Evolutionary conservation across 2,888 invertebrate genomes (phyloP).

Genomic region (Hirtodrosophila alboralis): DNA sequence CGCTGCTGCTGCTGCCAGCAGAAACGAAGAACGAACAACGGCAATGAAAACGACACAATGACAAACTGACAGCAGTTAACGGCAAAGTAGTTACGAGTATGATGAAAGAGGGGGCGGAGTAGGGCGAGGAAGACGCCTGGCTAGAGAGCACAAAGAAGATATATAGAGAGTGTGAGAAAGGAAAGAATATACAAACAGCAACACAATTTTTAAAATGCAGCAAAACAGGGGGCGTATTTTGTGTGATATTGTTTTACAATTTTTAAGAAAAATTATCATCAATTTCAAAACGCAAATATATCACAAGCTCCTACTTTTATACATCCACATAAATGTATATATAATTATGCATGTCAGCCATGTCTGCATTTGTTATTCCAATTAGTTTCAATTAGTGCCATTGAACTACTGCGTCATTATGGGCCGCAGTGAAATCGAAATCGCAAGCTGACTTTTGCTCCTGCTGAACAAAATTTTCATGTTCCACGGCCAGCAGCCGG

Average conservation of each 20-base stretch:
- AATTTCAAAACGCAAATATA: not conserved
- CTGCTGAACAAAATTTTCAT: constrained; percentile 27
- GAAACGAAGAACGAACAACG: constrained; percentile 50
- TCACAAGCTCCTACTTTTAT: constrained; percentile 1
- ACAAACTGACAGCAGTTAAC: constrained; percentile 73
- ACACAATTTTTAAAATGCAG: constrained; percentile 25
- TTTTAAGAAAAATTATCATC: constrained; percentile 34
- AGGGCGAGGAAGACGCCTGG: constrained; percentile 15
- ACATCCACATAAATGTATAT: constrained; percentile 12
- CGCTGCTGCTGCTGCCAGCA: constrained; percentile 19
- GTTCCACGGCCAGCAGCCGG: constrained; percentile 23
- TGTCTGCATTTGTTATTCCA: constrained; percentile 64
- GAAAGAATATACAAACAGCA: constrained; percentile 54
- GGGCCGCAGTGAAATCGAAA: constrained; percentile 19
- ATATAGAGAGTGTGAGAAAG: constrained; percentile 26
- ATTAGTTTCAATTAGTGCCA: constrained; percentile 75
- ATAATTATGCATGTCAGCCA: constrained; percentile 14
- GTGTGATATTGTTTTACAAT: constrained; percentile 23
- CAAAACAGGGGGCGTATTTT: constrained; percentile 63
- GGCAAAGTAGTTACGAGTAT: constrained; percentile 60
- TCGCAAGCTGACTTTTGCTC: constrained; percentile 10
- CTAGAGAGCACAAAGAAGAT: constrained; percentile 19
- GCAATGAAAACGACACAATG: constrained; percentile 64
- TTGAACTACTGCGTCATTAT: constrained; percentile 69
- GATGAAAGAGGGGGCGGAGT: constrained; percentile 15